Conservation (phyloP, 2,113 vertebrate species). For the Oceanodroma tethys region DNA sequence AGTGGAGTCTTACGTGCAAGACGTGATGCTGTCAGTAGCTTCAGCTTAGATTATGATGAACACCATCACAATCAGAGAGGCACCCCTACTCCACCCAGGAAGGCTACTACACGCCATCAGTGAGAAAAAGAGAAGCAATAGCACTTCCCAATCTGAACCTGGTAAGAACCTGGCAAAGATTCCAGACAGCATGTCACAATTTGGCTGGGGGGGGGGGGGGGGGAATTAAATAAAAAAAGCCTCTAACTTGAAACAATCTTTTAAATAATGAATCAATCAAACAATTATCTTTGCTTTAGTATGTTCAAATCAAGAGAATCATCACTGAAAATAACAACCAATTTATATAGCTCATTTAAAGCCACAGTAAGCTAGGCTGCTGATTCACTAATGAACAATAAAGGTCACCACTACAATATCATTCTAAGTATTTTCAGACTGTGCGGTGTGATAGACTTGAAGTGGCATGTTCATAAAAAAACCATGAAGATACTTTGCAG, state of each 20-base stretch:
- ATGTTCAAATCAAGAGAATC: slow-evolving; percentile 53
- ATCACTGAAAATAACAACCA: slow-evolving; percentile 42
- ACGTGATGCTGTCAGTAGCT: neutral
- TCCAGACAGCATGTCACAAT: neutral
- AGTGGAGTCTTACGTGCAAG: neutral
- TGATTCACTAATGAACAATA: slow-evolving; percentile 63
- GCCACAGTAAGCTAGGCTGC: neutral
- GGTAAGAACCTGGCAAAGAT: neutral
- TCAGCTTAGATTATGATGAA: neutral
- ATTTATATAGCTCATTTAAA: slow-evolving; percentile 59
- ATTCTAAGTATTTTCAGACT: slow-evolving; percentile 7
- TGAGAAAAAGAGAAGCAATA: neutral
- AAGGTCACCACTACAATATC: slow-evolving; percentile 45
- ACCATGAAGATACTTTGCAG: neutral
- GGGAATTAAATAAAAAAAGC: neutral
- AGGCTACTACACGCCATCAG: neutral
- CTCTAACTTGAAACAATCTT: slow-evolving; percentile 43
- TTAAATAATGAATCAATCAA: slow-evolving; percentile 60
- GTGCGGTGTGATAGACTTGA: neutral
- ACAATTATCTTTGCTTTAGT: slow-evolving; percentile 38
- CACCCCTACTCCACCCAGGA: neutral
- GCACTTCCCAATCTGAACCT: neutral
- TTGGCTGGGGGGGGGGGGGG: neutral
- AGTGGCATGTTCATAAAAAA: slow-evolving; percentile 8
- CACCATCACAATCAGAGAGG: neutral